Evolutionary conservation across 1,140 invertebrate species (phyloP).

Genomic region (Kradibia gibbosae): DNA sequence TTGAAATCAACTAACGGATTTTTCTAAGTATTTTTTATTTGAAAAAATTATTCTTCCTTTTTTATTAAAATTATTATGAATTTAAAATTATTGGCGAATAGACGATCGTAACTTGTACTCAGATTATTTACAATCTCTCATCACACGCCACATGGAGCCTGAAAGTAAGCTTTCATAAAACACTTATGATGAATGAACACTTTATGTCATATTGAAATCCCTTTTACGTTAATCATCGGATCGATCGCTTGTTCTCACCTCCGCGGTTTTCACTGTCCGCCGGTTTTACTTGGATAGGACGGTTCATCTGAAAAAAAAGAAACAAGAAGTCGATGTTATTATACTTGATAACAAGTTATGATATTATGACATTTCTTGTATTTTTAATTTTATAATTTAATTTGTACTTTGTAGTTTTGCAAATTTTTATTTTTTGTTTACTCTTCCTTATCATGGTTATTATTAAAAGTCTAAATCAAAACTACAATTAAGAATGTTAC

Average conservation of each 20-base stretch:
- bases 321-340: conserved; percentile 36
- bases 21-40: too few species aligned
- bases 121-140: not conserved
- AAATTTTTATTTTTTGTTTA: too few species aligned
- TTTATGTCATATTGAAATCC: not conserved
- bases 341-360: not conserved
- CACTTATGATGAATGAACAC: not conserved
- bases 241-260: conserved; percentile 78
- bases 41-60: too few species aligned
- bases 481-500: too few species aligned
- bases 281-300: conserved; percentile 99
- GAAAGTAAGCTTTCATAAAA: conserved; percentile 38
- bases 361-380: too few species aligned
- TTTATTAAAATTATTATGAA: conserved; percentile 9
- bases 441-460: too few species aligned
- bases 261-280: conserved; percentile 99
- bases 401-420: too few species aligned
- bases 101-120: conserved; percentile 21
- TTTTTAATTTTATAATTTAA: too few species aligned
- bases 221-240: conserved; percentile 21
- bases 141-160: conserved; percentile 3
- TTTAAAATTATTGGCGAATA: not conserved
- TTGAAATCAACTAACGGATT: too few species aligned
- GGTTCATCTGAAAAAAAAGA: conserved; percentile 94
- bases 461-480: too few species aligned